These are phyloP conservation scores for Lasioglossum albipes DNA, from an alignment of 1,140 invertebrate species.

Conservation along the genomic window DNA sequence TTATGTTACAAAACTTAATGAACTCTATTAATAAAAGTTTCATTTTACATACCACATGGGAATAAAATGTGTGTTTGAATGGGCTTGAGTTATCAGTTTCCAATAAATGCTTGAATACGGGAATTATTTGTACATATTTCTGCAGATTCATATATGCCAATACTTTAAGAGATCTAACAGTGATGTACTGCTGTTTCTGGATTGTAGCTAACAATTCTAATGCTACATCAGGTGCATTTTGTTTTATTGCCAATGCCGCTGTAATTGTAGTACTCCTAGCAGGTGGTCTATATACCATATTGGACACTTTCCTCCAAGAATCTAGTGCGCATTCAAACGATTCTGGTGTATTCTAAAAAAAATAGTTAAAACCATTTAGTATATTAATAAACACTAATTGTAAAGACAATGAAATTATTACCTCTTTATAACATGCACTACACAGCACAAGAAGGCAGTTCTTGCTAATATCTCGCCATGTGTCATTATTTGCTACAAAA, in stretches of 20 bases:
- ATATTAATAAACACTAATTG: not conserved
- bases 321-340: conserved; percentile 84
- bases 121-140: conserved; percentile 84
- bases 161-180: conserved; percentile 85
- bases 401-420: conserved; percentile 71
- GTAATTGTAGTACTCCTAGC: conserved; percentile 83
- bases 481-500: conserved; percentile 80
- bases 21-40: not conserved
- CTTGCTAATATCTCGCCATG: conserved; percentile 83
- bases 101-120: conserved; percentile 82
- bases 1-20: not conserved
- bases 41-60: conserved; percentile 74
- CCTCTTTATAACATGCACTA: conserved; percentile 89
- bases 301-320: conserved; percentile 82
- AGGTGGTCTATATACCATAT: conserved; percentile 78
- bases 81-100: conserved; percentile 79
- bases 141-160: conserved; percentile 82
- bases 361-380: conserved; percentile 45
- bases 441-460: conserved; percentile 83
- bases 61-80: conserved; percentile 81
- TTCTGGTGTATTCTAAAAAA: conserved; percentile 85
- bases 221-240: conserved; percentile 84
- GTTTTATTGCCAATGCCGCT: conserved; percentile 84
- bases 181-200: conserved; percentile 83
- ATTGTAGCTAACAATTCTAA: conserved; percentile 83